Percentiles rank a stretch among this genome's conserved stretches.
Evolutionary conservation across 2,888 invertebrate genomes (phyloP).

Genomic region (Caenorhabditis japonica): DNA sequence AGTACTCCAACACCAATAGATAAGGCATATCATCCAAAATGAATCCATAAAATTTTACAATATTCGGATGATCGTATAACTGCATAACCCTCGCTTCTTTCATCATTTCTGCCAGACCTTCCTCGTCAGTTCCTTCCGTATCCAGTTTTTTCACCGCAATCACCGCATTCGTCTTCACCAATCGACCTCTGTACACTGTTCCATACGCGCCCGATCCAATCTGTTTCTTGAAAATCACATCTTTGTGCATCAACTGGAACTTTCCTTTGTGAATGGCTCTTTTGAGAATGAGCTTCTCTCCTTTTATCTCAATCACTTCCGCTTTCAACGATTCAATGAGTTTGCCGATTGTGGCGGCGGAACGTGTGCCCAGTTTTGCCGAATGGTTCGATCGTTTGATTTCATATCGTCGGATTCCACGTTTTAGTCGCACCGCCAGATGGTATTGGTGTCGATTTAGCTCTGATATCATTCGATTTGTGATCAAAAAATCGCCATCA

Average conservation of each 20-base stretch:
- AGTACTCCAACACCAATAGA: conserved; percentile 70
- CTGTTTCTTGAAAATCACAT: conserved; percentile 67
- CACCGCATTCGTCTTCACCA: conserved; percentile 48
- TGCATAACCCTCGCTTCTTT: conserved; percentile 75
- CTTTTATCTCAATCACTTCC: conserved; percentile 49
- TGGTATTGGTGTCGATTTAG: conserved; percentile 42
- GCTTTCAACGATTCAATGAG: conserved; percentile 56
- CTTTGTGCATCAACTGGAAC: conserved; percentile 65
- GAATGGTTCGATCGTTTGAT: conserved; percentile 41
- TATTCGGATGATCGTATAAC: conserved; percentile 70
- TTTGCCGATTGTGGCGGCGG: conserved; percentile 48
- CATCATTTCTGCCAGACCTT: conserved; percentile 70
- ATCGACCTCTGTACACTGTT: conserved; percentile 66
- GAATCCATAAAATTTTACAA: conserved; percentile 72
- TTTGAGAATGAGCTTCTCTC: conserved; percentile 56
- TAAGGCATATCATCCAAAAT: conserved; percentile 69
- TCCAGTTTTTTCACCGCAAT: conserved; percentile 60
- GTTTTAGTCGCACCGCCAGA: conserved; percentile 46
- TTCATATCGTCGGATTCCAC: conserved; percentile 54
- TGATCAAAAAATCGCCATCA: conserved; percentile 48
- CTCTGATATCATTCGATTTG: conserved; percentile 35
- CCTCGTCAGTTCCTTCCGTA: conserved; percentile 58
- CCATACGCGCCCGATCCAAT: conserved; percentile 71
- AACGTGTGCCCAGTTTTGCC: conserved; percentile 29
- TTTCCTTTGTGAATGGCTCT: conserved; percentile 65